Conservation (phyloP, 2,113 vertebrate genomes). For the Spermophilus dauricus region DNA sequence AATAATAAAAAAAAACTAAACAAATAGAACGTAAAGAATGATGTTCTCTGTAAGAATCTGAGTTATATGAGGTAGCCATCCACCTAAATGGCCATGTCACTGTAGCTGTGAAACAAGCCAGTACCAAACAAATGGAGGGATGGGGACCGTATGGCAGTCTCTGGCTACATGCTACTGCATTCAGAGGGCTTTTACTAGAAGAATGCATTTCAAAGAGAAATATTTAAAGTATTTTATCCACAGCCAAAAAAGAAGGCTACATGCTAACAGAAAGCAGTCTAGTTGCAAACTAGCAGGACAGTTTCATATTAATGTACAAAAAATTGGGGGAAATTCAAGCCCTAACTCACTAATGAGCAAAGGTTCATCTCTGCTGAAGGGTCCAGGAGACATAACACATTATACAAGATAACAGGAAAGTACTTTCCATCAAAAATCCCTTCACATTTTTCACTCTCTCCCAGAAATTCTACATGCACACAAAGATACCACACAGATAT, state of each 20-base stretch:
- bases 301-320: not conserved
- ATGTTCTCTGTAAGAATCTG: not conserved
- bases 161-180: not conserved
- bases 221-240: slow-evolving; percentile 37
- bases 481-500: not conserved
- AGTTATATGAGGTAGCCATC: not conserved
- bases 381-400: not conserved
- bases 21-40: not conserved
- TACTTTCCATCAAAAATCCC: not conserved
- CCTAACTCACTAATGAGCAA: not conserved
- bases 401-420: not conserved
- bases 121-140: fast-evolving
- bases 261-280: not conserved
- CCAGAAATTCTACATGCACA: not conserved
- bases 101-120: not conserved
- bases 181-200: not conserved
- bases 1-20: not conserved
- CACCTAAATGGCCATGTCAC: not conserved
- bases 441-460: not conserved
- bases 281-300: not conserved
- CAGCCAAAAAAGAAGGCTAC: not conserved
- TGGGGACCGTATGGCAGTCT: not conserved
- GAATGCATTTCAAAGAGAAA: slow-evolving; percentile 20
- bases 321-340: not conserved
- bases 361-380: not conserved